Base-by-base conservation (phyloP, 1,140 invertebrate species). In the Acromyrmex heyeri region DNA sequence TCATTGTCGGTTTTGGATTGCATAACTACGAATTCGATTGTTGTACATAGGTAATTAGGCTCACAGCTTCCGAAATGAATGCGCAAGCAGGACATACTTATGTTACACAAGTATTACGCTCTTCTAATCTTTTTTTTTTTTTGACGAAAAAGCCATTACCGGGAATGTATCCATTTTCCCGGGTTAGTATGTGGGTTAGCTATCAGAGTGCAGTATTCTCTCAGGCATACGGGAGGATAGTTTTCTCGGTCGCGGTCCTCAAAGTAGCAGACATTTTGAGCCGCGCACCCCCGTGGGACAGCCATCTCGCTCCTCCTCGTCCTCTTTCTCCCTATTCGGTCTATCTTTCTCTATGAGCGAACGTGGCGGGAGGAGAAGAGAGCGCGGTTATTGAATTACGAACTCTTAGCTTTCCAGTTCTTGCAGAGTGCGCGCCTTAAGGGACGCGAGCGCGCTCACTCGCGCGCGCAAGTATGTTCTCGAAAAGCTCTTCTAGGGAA, bases 381-480 rank as follows among this genome's bases (percentile, higher is more conserved):
- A 93, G 91, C 91, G 93, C 91, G 89, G 92, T 94, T 94, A 95
- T 95, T 94, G 92, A 94, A 95, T 95, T 94, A 94, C 93, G 91
- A 95, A 94, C 94, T 95, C 94, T 95, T 94, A 94, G 94, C 94
- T 95, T 94, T 95, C 93, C 92, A 93, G 93, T 94, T 94, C 93
- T 94, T 93, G 91, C 87, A 93, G 92, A 92, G 91, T 91, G 90
- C 87, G 91, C 92, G 91, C 92, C 92, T 94, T 93, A 91, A 94
- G 93, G 93, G 93, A 93, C 92, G 90, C 65, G 78, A 44, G 38
- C 76, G 34, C 50, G 76, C 91, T 86, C 87, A 88, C 91, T 24
- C 73, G 59, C 53, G 77, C 91, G 89, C 89, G 89, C 91, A 90
- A 93, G 93, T 92, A 94, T 93, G 92, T 93, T 94, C 92, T 93